Conservation (phyloP, 2,797 vertebrate species). For the Chromobotia macracanthus region DNA sequence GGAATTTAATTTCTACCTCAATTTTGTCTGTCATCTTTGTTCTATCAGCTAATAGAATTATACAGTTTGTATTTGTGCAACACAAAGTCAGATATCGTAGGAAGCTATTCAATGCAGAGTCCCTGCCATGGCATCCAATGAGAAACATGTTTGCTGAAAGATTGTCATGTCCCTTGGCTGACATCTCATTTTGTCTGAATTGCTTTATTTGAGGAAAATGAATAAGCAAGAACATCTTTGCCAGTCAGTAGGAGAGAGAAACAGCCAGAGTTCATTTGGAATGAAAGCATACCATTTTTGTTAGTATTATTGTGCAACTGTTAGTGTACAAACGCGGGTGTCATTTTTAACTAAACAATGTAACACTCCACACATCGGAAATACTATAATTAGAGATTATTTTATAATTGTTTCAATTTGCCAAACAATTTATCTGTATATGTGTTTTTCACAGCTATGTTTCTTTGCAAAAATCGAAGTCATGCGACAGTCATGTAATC, state of each 20-base stretch:
- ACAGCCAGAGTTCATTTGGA: background rate
- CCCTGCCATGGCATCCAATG: conserved; percentile 34
- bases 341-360: background rate
- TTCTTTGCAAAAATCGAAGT: no score
- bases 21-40: background rate
- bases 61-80: conserved; percentile 9
- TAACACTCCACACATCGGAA: background rate
- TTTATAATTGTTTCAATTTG: no score
- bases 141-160: conserved; percentile 43
- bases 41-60: conserved; percentile 9
- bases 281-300: background rate
- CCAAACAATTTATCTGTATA: no score
- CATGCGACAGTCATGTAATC: no score
- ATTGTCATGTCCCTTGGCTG: conserved; percentile 44
- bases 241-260: conserved; percentile 19
- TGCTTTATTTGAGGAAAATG: conserved; percentile 29
- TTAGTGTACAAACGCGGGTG: background rate
- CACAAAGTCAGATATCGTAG: conserved; percentile 21
- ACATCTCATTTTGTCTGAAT: conserved; percentile 48
- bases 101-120: conserved; percentile 38
- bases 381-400: background rate
- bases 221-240: conserved; percentile 29
- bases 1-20: background rate
- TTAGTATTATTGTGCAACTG: conserved; percentile 8
- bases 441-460: no score